These are phyloP conservation scores for Bedellia somnulentella DNA, from an alignment of 2,888 invertebrate species.

Conservation along the genomic window DNA sequence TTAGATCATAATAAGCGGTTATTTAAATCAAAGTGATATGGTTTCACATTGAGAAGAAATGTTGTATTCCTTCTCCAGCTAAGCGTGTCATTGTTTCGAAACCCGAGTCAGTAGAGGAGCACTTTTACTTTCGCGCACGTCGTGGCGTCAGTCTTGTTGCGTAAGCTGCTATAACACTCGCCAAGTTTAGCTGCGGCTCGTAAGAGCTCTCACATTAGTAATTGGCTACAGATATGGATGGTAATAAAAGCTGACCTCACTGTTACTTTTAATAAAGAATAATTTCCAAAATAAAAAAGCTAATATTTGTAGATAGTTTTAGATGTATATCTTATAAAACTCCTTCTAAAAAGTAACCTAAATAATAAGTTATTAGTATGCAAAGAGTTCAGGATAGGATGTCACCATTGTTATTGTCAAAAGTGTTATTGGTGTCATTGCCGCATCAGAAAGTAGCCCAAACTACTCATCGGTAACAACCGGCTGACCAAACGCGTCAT, in stretches of 20 bases:
- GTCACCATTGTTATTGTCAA: constrained; percentile 37
- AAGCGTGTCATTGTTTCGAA: constrained; percentile 43
- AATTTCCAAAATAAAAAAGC: no score
- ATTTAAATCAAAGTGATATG: no score
- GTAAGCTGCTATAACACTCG: constrained; percentile 42
- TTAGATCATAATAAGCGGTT: no score
- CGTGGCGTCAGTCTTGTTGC: constrained; percentile 24
- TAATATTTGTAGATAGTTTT: no score
- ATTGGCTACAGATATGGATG: constrained; percentile 5
- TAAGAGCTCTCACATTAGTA: constrained; percentile 36
- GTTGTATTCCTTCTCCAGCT: constrained; percentile 32
- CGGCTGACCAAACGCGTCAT: constrained; percentile 30
- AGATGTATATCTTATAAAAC: no score
- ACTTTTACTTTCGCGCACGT: constrained; percentile 56
- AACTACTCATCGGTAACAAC: constrained; percentile 25
- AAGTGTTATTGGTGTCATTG: constrained; percentile 46
- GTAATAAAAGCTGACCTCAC: no score
- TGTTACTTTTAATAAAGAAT: no score
- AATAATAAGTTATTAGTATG: no score
- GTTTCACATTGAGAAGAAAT: constrained; percentile 9
- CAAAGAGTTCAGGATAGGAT: no score
- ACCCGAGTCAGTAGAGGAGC: constrained; percentile 37
- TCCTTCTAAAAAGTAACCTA: no score
- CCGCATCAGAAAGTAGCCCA: constrained; percentile 36
- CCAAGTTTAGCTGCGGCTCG: constrained; percentile 25